Evolutionary conservation across 2,113 vertebrate genomes (phyloP).

Genomic region (Euleptes europaea): DNA sequence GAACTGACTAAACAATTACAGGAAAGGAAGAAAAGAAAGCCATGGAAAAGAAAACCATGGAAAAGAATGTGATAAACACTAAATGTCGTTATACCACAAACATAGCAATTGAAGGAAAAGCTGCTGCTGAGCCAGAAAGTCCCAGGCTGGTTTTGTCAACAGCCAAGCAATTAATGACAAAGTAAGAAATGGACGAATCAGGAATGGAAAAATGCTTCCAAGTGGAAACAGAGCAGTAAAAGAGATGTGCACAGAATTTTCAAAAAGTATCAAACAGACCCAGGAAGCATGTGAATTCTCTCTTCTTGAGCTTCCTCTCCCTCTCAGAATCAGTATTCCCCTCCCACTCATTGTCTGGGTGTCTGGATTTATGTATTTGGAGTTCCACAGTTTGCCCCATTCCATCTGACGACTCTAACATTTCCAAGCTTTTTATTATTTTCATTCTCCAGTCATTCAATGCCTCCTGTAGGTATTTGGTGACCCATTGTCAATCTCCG

Average conservation of each 20-base stretch:
- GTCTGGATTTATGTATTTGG: no score
- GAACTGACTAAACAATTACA: neutral
- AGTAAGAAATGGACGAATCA: neutral
- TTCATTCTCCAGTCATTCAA: no score
- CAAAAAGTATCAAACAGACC: neutral
- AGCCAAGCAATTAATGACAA: neutral
- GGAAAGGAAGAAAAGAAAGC: no score
- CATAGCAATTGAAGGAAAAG: neutral
- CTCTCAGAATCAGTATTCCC: no score
- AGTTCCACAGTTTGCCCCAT: no score
- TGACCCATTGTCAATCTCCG: no score
- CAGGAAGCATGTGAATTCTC: neutral
- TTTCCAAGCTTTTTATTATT: no score
- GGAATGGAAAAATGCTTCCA: neutral
- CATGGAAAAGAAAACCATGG: no score
- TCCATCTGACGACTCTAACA: no score
- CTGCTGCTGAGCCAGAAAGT: neutral
- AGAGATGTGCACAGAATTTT: neutral
- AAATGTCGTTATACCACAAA: neutral
- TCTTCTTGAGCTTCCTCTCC: neutral
- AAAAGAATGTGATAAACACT: neutral
- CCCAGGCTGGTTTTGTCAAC: neutral
- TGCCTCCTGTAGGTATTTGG: no score
- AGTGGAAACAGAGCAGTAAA: neutral
- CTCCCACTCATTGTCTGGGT: no score